Conservation (phyloP, 2,797 vertebrate species). For the Clarias laeviceps region DNA sequence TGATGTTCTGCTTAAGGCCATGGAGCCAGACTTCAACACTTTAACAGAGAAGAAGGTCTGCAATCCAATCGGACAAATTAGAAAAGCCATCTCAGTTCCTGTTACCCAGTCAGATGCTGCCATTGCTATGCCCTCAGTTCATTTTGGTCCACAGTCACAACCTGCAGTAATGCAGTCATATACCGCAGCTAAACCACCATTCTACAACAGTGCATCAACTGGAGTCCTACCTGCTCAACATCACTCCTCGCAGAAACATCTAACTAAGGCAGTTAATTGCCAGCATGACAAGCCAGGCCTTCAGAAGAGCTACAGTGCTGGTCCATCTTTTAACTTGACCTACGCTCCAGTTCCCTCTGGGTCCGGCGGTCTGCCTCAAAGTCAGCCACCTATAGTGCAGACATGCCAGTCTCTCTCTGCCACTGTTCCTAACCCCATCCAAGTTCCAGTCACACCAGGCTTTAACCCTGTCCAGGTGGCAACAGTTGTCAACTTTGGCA, state of each 20-base stretch:
- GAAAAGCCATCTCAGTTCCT: slow-evolving; percentile 78
- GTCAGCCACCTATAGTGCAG: slow-evolving; percentile 85
- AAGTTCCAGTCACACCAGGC: slow-evolving; percentile 82
- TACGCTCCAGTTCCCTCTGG: slow-evolving; percentile 80
- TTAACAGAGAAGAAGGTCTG: slow-evolving; percentile 83
- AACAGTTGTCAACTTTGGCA: slow-evolving; percentile 83
- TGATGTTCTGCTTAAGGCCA: slow-evolving; percentile 94
- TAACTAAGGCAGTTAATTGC: slow-evolving; percentile 70
- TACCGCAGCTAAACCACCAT: slow-evolving; percentile 76
- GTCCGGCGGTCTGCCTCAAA: slow-evolving; percentile 84
- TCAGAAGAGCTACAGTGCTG: slow-evolving; percentile 82
- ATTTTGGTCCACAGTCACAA: slow-evolving; percentile 70
- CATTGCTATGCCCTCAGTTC: slow-evolving; percentile 72
- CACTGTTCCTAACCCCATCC: slow-evolving; percentile 83
- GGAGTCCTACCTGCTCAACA: slow-evolving; percentile 65
- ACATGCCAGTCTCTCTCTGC: slow-evolving; percentile 83
- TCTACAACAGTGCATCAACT: slow-evolving; percentile 73
- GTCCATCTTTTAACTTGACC: slow-evolving; percentile 76
- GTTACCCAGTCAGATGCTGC: slow-evolving; percentile 70
- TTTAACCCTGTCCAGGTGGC: slow-evolving; percentile 86
- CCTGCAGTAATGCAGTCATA: slow-evolving; percentile 76
- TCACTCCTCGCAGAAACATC: slow-evolving; percentile 71
- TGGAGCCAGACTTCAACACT: slow-evolving; percentile 96
- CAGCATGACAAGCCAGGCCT: slow-evolving; percentile 79
- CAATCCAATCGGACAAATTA: slow-evolving; percentile 71